These are phyloP conservation scores for Meandrusa payeni DNA, from an alignment of 2,888 invertebrate species.

Conservation along the genomic window DNA sequence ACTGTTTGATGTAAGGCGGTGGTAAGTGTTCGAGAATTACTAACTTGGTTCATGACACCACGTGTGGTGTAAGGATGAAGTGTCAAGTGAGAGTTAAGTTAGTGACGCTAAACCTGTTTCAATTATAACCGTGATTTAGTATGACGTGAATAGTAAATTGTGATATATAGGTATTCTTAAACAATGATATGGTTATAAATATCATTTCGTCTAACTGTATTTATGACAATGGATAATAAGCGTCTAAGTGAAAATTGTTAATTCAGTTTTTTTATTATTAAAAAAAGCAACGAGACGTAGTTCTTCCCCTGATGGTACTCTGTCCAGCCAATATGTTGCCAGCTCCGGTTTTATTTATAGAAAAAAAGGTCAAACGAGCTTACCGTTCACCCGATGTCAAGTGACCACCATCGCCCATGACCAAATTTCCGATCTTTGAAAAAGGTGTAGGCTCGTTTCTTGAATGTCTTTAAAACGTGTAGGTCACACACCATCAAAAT, in stretches of 20 bases:
- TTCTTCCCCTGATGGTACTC: no score
- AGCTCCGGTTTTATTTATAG: no score
- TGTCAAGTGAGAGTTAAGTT: slow-evolving; percentile 72
- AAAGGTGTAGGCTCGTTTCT: no score
- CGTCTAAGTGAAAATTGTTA: no score
- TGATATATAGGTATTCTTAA: slow-evolving; percentile 55
- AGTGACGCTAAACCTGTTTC: slow-evolving; percentile 63
- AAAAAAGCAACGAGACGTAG: no score
- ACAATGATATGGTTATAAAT: slow-evolving; percentile 62
- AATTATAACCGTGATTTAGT: slow-evolving; percentile 65
- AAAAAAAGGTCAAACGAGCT: no score
- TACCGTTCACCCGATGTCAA: no score
- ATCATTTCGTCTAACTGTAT: slow-evolving; percentile 24
- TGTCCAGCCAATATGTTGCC: no score
- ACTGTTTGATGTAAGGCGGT: slow-evolving; percentile 26
- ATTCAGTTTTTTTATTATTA: no score
- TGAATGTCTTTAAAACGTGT: neutral
- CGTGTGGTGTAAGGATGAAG: slow-evolving; percentile 61
- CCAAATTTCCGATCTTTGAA: no score
- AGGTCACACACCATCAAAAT: no score
- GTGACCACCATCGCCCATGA: no score
- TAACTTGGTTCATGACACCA: slow-evolving; percentile 37
- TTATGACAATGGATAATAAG: slow-evolving; percentile 8
- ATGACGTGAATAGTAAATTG: slow-evolving; percentile 65
- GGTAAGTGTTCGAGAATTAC: slow-evolving; percentile 26